phyloP scores from a whole-genome alignment of 2,797 vertebrate species.

The Varecia variegata region DNA sequence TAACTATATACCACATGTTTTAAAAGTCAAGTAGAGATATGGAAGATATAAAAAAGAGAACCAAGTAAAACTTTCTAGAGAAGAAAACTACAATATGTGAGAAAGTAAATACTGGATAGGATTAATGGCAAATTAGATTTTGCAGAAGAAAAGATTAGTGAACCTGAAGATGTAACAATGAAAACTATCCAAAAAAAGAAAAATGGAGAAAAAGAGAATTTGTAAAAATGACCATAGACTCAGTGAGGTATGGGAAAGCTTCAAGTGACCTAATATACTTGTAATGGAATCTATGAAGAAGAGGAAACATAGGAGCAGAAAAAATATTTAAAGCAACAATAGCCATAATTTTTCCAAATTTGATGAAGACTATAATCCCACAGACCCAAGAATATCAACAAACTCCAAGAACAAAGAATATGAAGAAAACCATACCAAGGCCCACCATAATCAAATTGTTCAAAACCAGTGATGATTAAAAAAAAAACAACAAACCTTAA shows the following conservation, averaged over 20 bases:
- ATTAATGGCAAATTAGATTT: background rate
- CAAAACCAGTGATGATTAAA: background rate
- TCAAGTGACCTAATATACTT: background rate
- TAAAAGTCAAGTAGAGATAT: background rate
- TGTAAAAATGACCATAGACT: background rate
- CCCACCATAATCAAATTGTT: background rate
- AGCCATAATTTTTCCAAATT: background rate
- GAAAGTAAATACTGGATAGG: background rate
- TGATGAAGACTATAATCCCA: background rate
- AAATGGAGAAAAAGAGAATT: background rate
- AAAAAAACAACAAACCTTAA: background rate
- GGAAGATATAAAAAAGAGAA: background rate
- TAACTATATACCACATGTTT: background rate
- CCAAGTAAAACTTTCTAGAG: background rate
- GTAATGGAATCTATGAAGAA: background rate
- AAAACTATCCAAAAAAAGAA: background rate
- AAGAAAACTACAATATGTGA: background rate
- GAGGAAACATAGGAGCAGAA: background rate
- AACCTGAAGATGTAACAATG: background rate
- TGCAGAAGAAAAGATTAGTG: background rate
- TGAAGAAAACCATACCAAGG: background rate
- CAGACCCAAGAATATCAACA: background rate
- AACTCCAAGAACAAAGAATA: background rate
- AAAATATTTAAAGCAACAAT: constrained; percentile 22
- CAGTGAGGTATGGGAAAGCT: background rate